Evolutionary conservation across 2,797 vertebrate species (phyloP).

Genomic region (Gymnothorax javanicus): DNA sequence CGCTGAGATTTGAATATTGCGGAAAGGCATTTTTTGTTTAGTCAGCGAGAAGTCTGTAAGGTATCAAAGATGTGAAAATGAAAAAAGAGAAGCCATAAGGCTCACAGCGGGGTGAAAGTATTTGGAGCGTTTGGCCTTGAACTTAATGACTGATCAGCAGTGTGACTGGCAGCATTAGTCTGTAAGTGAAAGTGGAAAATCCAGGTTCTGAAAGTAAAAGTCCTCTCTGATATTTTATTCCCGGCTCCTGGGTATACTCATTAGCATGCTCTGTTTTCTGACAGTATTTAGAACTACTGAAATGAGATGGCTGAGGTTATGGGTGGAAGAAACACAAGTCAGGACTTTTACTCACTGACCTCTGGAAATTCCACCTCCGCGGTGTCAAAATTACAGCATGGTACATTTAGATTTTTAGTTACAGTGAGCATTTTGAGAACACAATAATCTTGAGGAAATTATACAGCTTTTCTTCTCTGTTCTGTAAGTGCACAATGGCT

Average conservation of each 20-base stretch:
- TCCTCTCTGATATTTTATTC: not conserved
- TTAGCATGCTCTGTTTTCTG: not conserved
- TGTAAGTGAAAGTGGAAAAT: constrained; percentile 46
- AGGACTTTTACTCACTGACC: constrained; percentile 42
- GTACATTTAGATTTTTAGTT: not conserved
- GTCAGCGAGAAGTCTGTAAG: not conserved
- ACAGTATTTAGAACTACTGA: too few relatives aligned
- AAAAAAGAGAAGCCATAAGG: not conserved
- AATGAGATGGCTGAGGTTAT: not conserved
- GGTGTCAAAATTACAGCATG: not conserved
- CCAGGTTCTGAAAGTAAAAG: too few relatives aligned
- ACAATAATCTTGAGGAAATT: not conserved
- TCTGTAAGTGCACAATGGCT: not conserved
- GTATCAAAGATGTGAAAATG: not conserved
- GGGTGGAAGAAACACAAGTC: not conserved
- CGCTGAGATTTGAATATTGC: not conserved
- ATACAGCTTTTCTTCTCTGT: not conserved
- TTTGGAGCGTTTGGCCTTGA: constrained; percentile 38
- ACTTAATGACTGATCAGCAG: constrained; percentile 55
- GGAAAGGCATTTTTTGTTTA: not conserved
- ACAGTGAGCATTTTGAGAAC: not conserved
- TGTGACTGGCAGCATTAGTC: constrained; percentile 26
- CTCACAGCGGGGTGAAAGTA: not conserved
- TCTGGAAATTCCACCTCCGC: constrained; percentile 31
- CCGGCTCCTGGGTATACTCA: not conserved